phyloP scores from a whole-genome alignment of 1,140 invertebrate species.

The Zeugodacus cucurbitae region DNA sequence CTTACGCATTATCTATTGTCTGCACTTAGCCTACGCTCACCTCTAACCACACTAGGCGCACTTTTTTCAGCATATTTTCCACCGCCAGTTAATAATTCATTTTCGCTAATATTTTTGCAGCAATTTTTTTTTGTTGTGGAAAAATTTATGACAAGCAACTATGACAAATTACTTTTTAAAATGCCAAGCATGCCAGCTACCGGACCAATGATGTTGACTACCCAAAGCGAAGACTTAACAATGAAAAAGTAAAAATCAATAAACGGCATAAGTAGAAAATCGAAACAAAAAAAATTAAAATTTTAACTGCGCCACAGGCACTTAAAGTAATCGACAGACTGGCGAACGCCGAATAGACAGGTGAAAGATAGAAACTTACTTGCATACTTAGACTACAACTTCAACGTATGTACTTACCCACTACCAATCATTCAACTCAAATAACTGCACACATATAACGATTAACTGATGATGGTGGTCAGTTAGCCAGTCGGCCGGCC shows the following conservation, averaged over 20 bases:
- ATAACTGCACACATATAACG: neutral
- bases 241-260: neutral
- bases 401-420: neutral
- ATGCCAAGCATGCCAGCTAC: slow-evolving; percentile 10
- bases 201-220: neutral
- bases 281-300: neutral
- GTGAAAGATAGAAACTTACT: neutral
- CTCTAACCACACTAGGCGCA: neutral
- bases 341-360: slow-evolving; percentile 17
- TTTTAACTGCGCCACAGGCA: slow-evolving; percentile 6
- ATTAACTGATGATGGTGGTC: neutral
- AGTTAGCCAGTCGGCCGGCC: neutral
- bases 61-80: neutral
- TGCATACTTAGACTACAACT: neutral
- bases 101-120: neutral
- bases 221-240: neutral
- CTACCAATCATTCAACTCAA: slow-evolving; percentile 19
- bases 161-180: slow-evolving; percentile 39
- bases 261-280: neutral
- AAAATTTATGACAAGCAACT: slow-evolving; percentile 37
- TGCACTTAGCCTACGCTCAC: neutral
- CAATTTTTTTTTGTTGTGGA: neutral
- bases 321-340: slow-evolving; percentile 31
- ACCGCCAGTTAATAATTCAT: slow-evolving; percentile 1
- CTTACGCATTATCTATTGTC: neutral